Conservation (phyloP, 2,888 invertebrate genomes). For the Choreutis nemorana region DNA sequence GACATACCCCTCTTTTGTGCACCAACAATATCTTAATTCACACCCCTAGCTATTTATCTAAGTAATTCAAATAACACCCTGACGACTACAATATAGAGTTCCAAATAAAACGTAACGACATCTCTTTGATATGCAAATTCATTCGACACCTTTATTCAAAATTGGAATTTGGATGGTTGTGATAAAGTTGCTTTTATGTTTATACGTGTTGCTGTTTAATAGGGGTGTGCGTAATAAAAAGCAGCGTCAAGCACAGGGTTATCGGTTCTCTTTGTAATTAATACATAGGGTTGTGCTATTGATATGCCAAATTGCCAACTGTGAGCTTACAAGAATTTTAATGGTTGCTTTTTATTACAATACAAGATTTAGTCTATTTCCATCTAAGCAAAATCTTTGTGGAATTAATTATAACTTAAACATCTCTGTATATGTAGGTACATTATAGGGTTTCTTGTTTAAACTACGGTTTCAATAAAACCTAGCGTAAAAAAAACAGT, state of each 20-base stretch:
- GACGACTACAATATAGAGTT: conserved; percentile 8
- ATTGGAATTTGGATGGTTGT: conserved; percentile 14
- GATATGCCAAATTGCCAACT: conserved; percentile 51
- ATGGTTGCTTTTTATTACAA: too few relatives aligned
- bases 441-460: too few relatives aligned
- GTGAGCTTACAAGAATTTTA: conserved; percentile 27
- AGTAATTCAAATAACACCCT: conserved; percentile 15
- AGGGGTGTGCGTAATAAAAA: conserved; percentile 47
- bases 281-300: conserved; percentile 53
- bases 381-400: too few relatives aligned
- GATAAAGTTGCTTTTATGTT: conserved; percentile 16
- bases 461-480: too few relatives aligned
- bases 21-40: conserved; percentile 58
- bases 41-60: conserved; percentile 41
- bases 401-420: too few relatives aligned
- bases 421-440: too few relatives aligned
- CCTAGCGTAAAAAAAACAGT: too few relatives aligned
- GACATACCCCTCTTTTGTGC: conserved; percentile 43
- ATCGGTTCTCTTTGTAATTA: conserved; percentile 55
- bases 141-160: conserved; percentile 14
- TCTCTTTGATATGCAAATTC: conserved; percentile 44
- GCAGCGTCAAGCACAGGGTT: conserved; percentile 37
- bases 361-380: too few relatives aligned
- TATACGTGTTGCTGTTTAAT: conserved; percentile 17
- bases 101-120: conserved; percentile 13